phyloP scores from a whole-genome alignment of 2,113 vertebrate species.

The Asarcornis scutulata region DNA sequence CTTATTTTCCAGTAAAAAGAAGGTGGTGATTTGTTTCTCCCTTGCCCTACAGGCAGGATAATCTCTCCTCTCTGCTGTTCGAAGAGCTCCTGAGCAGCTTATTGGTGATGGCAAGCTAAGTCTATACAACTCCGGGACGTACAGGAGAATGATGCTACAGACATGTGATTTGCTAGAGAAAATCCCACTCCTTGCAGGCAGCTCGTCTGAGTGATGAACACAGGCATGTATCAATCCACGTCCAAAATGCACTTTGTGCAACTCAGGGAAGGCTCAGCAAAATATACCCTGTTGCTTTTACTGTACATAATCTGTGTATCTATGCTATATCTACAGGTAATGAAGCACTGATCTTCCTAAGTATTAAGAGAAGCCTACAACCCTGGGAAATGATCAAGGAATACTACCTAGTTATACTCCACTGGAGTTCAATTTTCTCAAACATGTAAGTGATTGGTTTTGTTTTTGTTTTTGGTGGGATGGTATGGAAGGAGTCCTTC shows the following conservation, averaged over 20 bases:
- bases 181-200: not conserved
- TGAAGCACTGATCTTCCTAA: not conserved
- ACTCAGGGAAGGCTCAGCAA: not conserved
- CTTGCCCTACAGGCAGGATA: not conserved
- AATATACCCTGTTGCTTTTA: not conserved
- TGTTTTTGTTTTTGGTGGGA: not conserved
- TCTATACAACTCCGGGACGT: not conserved
- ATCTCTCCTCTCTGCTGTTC: not conserved
- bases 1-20: not conserved
- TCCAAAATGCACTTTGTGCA: not conserved
- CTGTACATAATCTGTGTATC: not conserved
- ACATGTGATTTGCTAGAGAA: not conserved
- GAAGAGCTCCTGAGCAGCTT: not conserved
- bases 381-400: not conserved
- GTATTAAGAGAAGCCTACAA: not conserved
- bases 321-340: not conserved
- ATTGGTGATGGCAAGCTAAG: not conserved
- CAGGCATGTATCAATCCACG: not conserved
- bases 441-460: too few relatives aligned
- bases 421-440: not conserved
- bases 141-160: not conserved
- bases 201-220: not conserved
- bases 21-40: not conserved
- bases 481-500: not conserved
- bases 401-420: not conserved